Percentiles rank a stretch among this genome's conserved stretches.
Evolutionary conservation across 2,113 vertebrate species (phyloP).

Genomic region (Scortum barcoo): DNA sequence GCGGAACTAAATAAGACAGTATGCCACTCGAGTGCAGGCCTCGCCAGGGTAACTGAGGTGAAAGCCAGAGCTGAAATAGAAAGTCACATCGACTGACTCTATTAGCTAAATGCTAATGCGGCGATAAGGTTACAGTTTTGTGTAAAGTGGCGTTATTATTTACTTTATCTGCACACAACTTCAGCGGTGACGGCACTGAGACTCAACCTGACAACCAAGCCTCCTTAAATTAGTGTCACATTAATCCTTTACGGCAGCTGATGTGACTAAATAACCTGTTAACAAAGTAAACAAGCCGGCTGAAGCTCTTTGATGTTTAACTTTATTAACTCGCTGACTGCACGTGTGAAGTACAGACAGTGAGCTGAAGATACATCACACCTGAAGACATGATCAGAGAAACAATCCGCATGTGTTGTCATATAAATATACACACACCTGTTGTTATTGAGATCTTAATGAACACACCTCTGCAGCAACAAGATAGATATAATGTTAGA

Average conservation of each 20-base stretch:
- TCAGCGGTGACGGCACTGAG: not conserved
- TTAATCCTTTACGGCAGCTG: not conserved
- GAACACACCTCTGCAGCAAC: not conserved
- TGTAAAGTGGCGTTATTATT: not conserved
- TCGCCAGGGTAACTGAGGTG: no score
- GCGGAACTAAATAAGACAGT: not conserved
- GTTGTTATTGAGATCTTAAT: not conserved
- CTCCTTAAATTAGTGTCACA: not conserved
- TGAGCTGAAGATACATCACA: not conserved
- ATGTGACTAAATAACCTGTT: accelerated
- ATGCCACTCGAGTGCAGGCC: not conserved
- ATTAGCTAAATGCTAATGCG: constrained; percentile 31
- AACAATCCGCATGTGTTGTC: not conserved
- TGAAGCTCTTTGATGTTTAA: constrained; percentile 1
- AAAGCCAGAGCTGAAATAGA: not conserved
- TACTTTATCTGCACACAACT: not conserved
- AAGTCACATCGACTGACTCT: constrained; percentile 33
- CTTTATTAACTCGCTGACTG: not conserved
- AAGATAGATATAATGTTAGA: not conserved
- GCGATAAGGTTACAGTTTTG: not conserved
- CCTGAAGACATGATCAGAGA: not conserved
- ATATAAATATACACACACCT: not conserved
- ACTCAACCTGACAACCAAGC: not conserved
- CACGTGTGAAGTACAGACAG: not conserved
- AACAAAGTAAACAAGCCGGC: not conserved